Evolutionary conservation across 2,888 invertebrate genomes (phyloP), one percentile per base, ranked within the genome.

Genomic region (Limenitis camilla): DNA sequence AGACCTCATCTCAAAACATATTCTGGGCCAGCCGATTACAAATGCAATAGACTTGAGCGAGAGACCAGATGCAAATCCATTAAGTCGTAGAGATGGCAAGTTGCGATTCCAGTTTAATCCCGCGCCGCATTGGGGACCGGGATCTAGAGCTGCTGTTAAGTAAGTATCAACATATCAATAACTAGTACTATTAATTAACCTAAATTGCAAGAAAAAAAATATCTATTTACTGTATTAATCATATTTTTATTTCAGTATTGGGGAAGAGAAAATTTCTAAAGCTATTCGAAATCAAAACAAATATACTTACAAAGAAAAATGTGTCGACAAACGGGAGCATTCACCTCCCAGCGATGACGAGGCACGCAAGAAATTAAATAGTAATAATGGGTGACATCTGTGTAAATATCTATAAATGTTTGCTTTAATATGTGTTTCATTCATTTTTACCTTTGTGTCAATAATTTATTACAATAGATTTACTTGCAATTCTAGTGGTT

Each of bases 41-140:
- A 76, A 68, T 4, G 69, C 75, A 0, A 88, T 88, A 46, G 83
- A 90, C 40, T 73, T 91, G 30, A 72, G 63, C 6, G 67, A 79
- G 50, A 91, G 93, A 60, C 85, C 90, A 0, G 89, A 92, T 36
- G 96, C 97, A 0, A 95, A 96, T 81, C 97, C 97, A 0, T 74
- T 80, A 42, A 97, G 96, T 31, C 89, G 94, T 5, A 89, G 90
- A 60, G 88, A 90, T 49, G 92, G 93, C 0, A 80, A 94, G 27
- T 85, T 94, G 1, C 87, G 98, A 38, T 97, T 94, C 80, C 97
- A 96, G 75, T 89, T 89, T 62, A 98, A 98, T 85, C 98, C 98
- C 0, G 83, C 92, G 30, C 91, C 92, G 0, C 88, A 92, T 77
- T 98, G 98, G 98, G 98, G 98, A 1, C 98, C 98, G 0, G 97